These are phyloP conservation scores for Beris chalybata DNA, from an alignment of 2,888 invertebrate species.

Conservation along the genomic window DNA sequence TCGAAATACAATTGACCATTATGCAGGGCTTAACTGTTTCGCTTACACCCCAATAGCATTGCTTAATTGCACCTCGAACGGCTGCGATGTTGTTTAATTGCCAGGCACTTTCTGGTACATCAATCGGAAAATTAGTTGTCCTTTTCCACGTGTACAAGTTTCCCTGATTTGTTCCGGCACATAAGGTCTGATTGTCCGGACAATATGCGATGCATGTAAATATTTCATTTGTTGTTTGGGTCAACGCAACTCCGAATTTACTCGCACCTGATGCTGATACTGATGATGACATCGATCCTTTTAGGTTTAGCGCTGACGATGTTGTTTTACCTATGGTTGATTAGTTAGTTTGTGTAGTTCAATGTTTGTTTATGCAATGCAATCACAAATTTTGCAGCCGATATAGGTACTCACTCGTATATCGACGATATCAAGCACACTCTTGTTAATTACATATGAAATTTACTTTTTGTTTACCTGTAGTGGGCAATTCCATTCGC, in stretches of 20 bases:
- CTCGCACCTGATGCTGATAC: slow-evolving; percentile 35
- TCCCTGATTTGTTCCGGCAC: slow-evolving; percentile 88
- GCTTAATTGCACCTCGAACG: slow-evolving; percentile 77
- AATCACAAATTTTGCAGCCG: slow-evolving; percentile 12
- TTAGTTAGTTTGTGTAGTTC: slow-evolving; percentile 14
- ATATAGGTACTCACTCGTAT: not conserved
- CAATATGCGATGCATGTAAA: slow-evolving; percentile 74
- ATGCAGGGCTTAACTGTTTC: slow-evolving; percentile 71
- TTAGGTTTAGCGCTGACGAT: slow-evolving; percentile 21
- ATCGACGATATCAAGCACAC: not conserved
- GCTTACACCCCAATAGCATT: slow-evolving; percentile 77
- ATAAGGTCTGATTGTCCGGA: slow-evolving; percentile 73
- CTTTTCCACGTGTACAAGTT: slow-evolving; percentile 84
- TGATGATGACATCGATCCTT: slow-evolving; percentile 23
- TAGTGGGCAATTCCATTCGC: slow-evolving; percentile 61
- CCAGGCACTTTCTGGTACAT: slow-evolving; percentile 79
- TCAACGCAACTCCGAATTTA: slow-evolving; percentile 19
- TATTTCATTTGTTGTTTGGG: slow-evolving; percentile 57
- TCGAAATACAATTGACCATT: slow-evolving; percentile 80
- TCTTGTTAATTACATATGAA: not conserved
- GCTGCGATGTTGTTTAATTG: slow-evolving; percentile 71
- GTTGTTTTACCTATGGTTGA: slow-evolving; percentile 26
- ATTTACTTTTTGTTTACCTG: slow-evolving; percentile 36
- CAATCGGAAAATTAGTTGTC: slow-evolving; percentile 52
- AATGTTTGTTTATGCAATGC: slow-evolving; percentile 7